Conservation (phyloP, 2,113 vertebrate species). For the Catagonus wagneri region DNA sequence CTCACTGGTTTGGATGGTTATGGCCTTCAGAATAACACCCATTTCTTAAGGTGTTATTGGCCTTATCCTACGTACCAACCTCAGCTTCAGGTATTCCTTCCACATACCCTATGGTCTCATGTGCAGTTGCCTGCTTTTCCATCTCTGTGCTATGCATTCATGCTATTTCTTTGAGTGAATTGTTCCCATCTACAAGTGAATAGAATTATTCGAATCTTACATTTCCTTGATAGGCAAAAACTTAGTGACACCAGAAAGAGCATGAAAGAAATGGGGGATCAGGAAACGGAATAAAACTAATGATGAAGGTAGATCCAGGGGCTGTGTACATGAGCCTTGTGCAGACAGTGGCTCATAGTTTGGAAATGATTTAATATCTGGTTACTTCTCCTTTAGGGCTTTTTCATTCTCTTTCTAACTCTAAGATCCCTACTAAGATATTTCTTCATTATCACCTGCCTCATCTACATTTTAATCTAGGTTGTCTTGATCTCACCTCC, state of each 20-base stretch:
- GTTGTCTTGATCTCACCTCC: not conserved
- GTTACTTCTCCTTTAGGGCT: not conserved
- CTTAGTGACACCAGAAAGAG: conserved; percentile 38
- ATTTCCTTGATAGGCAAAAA: conserved; percentile 50
- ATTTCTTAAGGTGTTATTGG: not conserved
- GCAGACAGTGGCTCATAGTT: not conserved
- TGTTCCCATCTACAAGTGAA: not conserved
- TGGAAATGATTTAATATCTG: not conserved
- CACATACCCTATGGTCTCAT: not conserved
- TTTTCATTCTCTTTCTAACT: not conserved
- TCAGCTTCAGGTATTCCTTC: not conserved
- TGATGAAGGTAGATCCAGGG: not conserved
- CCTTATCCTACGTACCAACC: not conserved
- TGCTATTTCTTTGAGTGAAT: not conserved
- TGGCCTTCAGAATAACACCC: not conserved
- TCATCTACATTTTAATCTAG: not conserved
- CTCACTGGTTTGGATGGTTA: not conserved
- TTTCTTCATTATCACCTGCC: not conserved
- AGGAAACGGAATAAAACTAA: not conserved
- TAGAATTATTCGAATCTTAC: conserved; percentile 49
- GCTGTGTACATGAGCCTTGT: too few species aligned
- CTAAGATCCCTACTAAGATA: not conserved
- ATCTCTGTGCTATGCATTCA: not conserved
- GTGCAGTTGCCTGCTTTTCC: not conserved
- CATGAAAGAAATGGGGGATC: not conserved